Base-by-base conservation (phyloP, 2,113 vertebrate genomes). In the Petrocephalus zakoni region DNA sequence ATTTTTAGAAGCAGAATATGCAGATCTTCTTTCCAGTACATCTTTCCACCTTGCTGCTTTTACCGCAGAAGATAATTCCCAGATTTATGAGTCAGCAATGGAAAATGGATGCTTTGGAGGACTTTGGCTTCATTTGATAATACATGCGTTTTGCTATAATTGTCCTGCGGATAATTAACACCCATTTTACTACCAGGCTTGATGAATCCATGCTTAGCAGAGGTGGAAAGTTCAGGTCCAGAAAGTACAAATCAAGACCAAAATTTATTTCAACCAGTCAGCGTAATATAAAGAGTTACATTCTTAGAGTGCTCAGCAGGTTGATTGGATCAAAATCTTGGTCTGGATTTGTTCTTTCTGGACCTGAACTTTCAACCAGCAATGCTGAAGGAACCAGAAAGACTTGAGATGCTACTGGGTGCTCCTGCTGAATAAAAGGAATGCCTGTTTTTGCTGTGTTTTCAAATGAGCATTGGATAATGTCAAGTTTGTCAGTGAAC, bases 1-100 rank as follows among this genome's bases (percentile, higher is more conserved):
- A 86, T 86, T 49, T 29, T 55, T 55, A 55, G 51, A 29, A 86
- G 52, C 47, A n/a, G 83, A 51, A 34, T 52, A 29, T 51, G 49
- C 49, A 5, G 25, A 52, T 34, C 13, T 25, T 34, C 15, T 85
- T 53, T 85, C 84, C 84, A 85, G 46, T 25, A 49, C 82, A 52
- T 84, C 19, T 84, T 51, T 51, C 82, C 46, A 49, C 84, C 29
- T 86, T 55, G 8, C 84, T 15, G 22, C 52, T 21, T 21, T 22
- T 83, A 86, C 51, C 2, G 46, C 81, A 47, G 47, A 49, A 47
- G 81, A 83, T 46, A 83, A 49, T 49, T 83, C 81, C 42, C 81
- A 22, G 81, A 11, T 83, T 83, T 83, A 49, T 83, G 81, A 83
- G 81, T 83, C 81, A 83, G 42, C 81, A 49, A 68, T 83, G 81